Evolutionary conservation across 2,797 vertebrate genomes (phyloP).

Genomic region (Sebastes diaconus): DNA sequence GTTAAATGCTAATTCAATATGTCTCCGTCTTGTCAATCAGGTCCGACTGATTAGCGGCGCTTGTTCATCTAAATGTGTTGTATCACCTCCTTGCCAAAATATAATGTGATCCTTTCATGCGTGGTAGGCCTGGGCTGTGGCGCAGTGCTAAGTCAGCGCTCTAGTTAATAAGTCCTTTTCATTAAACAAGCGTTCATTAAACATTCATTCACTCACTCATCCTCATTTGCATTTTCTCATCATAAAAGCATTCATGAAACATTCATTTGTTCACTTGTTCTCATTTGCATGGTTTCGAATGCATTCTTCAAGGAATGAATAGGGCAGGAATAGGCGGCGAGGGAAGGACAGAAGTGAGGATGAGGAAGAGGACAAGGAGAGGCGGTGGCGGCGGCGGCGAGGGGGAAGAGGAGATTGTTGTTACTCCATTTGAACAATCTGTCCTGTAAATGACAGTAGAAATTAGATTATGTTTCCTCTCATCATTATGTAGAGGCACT

Average conservation of each 20-base stretch:
- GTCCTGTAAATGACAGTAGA: conserved; percentile 70
- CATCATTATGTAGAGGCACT: conserved; percentile 50
- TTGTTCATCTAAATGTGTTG: conserved; percentile 70
- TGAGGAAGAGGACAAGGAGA: neutral
- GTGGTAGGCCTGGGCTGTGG: conserved; percentile 37
- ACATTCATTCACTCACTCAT: conserved; percentile 81
- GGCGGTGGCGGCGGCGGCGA: neutral
- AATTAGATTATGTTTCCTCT: conserved; percentile 70
- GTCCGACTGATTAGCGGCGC: conserved; percentile 58
- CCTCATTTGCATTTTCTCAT: conserved; percentile 81
- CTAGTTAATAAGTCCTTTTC: conserved; percentile 83
- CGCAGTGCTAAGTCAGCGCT: conserved; percentile 73
- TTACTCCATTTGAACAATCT: conserved; percentile 69
- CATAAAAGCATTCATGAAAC: conserved; percentile 81
- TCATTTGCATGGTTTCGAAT: conserved; percentile 68
- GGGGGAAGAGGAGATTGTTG: conserved; percentile 40
- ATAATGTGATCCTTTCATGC: conserved; percentile 64
- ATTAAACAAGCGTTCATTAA: conserved; percentile 83
- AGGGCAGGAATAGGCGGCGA: conserved; percentile 30
- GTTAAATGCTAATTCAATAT: conserved; percentile 54
- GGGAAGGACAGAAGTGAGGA: conserved; percentile 7
- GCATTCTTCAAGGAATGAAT: conserved; percentile 64
- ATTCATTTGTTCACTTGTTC: conserved; percentile 81
- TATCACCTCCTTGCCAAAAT: conserved; percentile 64
- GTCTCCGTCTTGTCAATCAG: conserved; percentile 62